phyloP scores from a whole-genome alignment of 2,113 vertebrate species.

The Bujurquina vittata region DNA sequence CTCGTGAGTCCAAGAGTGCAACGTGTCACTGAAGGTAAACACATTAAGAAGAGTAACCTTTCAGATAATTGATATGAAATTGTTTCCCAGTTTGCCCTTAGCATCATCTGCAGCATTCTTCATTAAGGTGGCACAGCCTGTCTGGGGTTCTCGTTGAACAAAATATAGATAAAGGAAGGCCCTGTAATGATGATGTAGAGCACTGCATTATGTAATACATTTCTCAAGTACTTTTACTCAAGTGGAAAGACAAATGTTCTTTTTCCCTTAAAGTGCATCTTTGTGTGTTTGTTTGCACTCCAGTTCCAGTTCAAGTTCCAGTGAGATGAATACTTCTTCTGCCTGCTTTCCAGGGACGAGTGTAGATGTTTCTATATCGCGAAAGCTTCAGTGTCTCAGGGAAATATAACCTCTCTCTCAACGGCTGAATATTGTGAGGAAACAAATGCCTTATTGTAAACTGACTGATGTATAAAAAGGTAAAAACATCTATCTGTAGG shows the following conservation, averaged over 20 bases:
- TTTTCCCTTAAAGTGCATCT: neutral
- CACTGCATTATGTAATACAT: accelerated
- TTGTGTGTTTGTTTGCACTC: neutral
- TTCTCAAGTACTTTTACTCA: neutral
- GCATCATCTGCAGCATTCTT: neutral
- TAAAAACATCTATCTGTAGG: neutral
- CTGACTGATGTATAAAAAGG: accelerated
- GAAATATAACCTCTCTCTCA: neutral
- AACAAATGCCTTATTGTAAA: neutral
- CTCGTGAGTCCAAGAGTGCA: neutral
- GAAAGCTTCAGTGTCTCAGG: neutral
- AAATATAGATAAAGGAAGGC: neutral
- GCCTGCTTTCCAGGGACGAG: neutral
- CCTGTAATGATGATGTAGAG: neutral
- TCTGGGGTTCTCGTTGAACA: neutral
- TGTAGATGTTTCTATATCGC: neutral
- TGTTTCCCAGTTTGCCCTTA: neutral
- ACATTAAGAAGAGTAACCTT: conserved; percentile 11
- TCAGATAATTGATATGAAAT: conserved; percentile 11
- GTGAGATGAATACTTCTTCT: neutral
- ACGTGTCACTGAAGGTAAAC: neutral
- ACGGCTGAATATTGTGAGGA: neutral
- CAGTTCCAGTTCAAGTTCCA: neutral
- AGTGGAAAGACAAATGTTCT: neutral
- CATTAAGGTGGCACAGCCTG: neutral